These are phyloP conservation scores for Chelidonichthys spinosus DNA, from an alignment of 2,797 vertebrate species.

Conservation along the genomic window DNA sequence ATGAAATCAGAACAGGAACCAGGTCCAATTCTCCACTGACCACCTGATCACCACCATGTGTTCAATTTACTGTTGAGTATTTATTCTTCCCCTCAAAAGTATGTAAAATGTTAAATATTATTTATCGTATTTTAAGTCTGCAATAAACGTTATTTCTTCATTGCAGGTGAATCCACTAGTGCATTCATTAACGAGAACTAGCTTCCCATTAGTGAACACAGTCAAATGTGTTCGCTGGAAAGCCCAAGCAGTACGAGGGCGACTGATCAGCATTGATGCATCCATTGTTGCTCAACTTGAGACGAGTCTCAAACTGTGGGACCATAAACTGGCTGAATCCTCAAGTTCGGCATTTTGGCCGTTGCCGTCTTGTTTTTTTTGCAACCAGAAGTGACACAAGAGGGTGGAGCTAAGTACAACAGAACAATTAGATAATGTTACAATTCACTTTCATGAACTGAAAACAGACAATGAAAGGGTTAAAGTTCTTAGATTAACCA, in stretches of 20 bases:
- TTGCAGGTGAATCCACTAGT: not conserved
- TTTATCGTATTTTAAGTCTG: not conserved
- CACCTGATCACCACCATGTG: not conserved
- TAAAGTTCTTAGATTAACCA: too few relatives aligned
- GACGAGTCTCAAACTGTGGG: not conserved
- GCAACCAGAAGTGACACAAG: not conserved
- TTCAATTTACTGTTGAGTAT: not conserved
- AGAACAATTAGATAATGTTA: too few relatives aligned
- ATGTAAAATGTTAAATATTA: not conserved
- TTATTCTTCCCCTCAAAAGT: not conserved
- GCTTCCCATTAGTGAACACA: not conserved
- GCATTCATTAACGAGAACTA: not conserved
- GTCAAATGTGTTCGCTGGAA: not conserved
- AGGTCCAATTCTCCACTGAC: not conserved
- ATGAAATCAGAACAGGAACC: slow-evolving; percentile 7
- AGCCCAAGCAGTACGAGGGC: too few relatives aligned
- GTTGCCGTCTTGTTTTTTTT: not conserved
- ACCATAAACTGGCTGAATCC: not conserved
- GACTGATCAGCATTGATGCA: not conserved
- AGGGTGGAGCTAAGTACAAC: not conserved
- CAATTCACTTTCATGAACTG: too few relatives aligned
- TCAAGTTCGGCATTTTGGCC: not conserved
- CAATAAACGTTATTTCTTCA: not conserved
- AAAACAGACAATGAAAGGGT: too few relatives aligned
- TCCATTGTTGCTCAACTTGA: not conserved